phyloP scores from a whole-genome alignment of 37 sponge, comb jelly and placozoan genomes.

The Oopsacas minuta region DNA sequence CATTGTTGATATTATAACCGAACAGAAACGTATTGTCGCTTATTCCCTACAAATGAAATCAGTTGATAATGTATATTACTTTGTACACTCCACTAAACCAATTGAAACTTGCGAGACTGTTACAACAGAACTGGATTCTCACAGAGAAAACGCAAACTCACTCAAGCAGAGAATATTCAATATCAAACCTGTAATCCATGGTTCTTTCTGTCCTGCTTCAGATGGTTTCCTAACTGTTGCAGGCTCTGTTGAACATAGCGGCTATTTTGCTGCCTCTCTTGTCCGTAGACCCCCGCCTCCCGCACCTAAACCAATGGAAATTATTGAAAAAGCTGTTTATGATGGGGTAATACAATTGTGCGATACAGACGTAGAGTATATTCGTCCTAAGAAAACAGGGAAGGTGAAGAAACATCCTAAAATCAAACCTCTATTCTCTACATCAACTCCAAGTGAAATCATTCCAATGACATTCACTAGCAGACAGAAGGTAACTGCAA shows the following conservation, averaged over 20 bases:
- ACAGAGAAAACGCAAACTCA: not conserved
- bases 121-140: not conserved
- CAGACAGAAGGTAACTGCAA: not conserved
- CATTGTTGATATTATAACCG: not conserved
- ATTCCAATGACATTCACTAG: slow-evolving; percentile 7
- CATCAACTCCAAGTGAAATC: not conserved
- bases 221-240: not conserved
- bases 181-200: not conserved
- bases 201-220: not conserved
- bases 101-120: not conserved
- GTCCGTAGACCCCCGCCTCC: not conserved
- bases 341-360: not conserved
- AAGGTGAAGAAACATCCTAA: not conserved
- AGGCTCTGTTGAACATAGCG: not conserved
- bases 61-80: not conserved
- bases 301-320: not conserved
- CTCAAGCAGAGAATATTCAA: not conserved
- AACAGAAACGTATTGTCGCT: not conserved
- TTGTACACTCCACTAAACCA: not conserved
- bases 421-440: not conserved
- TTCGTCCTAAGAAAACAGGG: not conserved
- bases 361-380: not conserved
- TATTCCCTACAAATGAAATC: not conserved
- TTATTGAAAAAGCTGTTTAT: not conserved
- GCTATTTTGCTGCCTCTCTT: not conserved